Percentiles rank a stretch among this genome's conserved stretches.
These are phyloP conservation scores for Prunella fulvescens DNA, from an alignment of 2,113 vertebrate genomes.

Conservation along the genomic window DNA sequence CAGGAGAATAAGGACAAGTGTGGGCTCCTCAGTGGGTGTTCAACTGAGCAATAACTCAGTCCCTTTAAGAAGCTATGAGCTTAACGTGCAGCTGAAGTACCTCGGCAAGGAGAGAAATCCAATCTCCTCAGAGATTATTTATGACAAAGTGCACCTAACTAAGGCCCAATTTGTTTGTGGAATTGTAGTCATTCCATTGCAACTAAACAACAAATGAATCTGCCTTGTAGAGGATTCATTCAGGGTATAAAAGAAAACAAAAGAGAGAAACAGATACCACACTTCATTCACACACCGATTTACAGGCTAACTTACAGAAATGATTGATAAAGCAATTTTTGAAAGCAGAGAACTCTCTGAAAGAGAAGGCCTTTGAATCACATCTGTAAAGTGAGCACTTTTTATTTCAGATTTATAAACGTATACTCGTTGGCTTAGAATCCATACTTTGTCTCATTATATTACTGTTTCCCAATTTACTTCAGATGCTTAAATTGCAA, in stretches of 20 bases:
- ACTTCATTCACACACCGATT: constrained; percentile 56
- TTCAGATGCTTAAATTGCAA: background rate
- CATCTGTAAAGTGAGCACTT: background rate
- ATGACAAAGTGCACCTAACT: constrained; percentile 68
- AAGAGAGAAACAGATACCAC: constrained; percentile 45
- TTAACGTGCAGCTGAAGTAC: constrained; percentile 37
- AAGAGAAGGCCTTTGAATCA: constrained; percentile 1
- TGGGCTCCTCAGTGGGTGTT: background rate
- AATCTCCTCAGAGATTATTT: constrained; percentile 72
- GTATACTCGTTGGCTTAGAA: background rate
- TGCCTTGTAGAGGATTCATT: constrained; percentile 36
- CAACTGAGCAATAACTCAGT: constrained; percentile 53
- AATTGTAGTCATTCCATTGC: constrained; percentile 70
- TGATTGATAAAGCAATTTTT: constrained; percentile 49
- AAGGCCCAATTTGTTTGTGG: constrained; percentile 72
- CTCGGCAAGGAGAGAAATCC: constrained; percentile 59
- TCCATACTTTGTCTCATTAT: background rate
- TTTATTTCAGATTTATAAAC: background rate
- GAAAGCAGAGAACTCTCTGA: background rate
- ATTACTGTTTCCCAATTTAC: background rate
- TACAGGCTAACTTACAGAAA: constrained; percentile 44
- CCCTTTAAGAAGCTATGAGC: constrained; percentile 27
- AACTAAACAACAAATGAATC: constrained; percentile 73
- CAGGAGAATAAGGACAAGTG: constrained; percentile 46
- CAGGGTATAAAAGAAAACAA: constrained; percentile 52